Evolutionary conservation across 1,140 invertebrate species (phyloP), one percentile per base, ranked within the genome.

Genomic region (Ooceraea biroi): DNA sequence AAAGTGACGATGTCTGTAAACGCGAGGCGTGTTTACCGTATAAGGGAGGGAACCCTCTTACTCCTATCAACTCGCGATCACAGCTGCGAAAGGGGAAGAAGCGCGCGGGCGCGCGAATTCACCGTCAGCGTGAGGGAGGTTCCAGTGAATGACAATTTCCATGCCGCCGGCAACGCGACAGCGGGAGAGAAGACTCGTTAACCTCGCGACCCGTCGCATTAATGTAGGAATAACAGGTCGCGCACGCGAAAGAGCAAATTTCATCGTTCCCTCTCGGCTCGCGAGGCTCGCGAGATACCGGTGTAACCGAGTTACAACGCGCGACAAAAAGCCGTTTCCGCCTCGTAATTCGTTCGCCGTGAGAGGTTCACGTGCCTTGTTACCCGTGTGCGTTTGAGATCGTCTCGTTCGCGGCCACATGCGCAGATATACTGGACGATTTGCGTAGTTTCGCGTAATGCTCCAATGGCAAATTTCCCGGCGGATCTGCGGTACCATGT

Each of bases 1-100:
- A 90, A 91, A 91, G 89, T 89, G 85, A 87, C 78, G 85, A 89
- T 90, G 84, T 89, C 85, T 91, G 87, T 90, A 89, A 85, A 88
- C 58, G 69, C 22, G 69, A 50, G 52, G 36, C 68, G 11, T 86
- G 74, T 86, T 82, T 78, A n/a, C 48, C 50, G 46, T 57, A 41
- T 36, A 36, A 36, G 63, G 69, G 27, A 80, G 83, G 14, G 69
- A 83, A 61, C 41, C 65, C 65, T 77, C 74, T 84, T 85, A 86
- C 82, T 74, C 65, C 77, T 69, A 84, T 86, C 77, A 68, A 50
- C 48, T 17, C 19, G 30, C 68, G 63, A 86, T 89, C 84, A 48
- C 57, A 69, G n/a, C n/a, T n/a, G n/a, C 30, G 63, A 10, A 36
- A 52, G 4, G 52, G 72, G 27, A 12, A 41, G 17, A 36, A n/a